Evolutionary conservation across 2,797 vertebrate species (phyloP), one percentile per base, ranked within the genome.

Genomic region (Anolis apletophallus): DNA sequence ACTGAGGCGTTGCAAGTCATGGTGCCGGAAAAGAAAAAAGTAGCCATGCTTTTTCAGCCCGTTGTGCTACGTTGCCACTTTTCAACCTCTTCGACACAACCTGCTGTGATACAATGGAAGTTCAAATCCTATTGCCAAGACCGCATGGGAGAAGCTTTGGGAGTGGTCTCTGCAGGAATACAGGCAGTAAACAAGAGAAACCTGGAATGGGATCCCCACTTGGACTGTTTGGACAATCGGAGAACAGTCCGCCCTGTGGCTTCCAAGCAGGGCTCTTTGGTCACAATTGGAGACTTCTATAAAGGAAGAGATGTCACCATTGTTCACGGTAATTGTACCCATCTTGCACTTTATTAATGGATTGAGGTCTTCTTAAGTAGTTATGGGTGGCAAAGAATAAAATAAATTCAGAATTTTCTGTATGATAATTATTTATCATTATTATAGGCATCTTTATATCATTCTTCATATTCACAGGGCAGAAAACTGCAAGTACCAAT

Each of bases 81-180:
- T 95, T 97, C 97, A 71, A 99, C 98, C 0, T 96, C 97, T 80
- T 99, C 99, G 87, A 97, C 88, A 16, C 97, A 98, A 86, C 94
- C 96, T 0, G 97, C 98, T 0, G 98, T 99, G 88, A 97, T 99
- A 76, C 99, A 99, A 92, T 99, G 99, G 99, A 98, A 97, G 95
- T 99, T 98, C 96, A 99, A 99, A 93, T 99, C 99, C 81, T 99
- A 98, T 94, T 99, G 99, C 92, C 97, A 97, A 83, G 98, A 99
- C 90, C 97, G 97, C 81, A 97, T 98, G 3, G 96, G 94, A 26
- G 98, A 99, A 57, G 97, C 98, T 89, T 95, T 99, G 96, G 97
- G 95, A 79, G 95, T 97, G 94, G 90, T 94, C 0, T 96, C 96
- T 40, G 91, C 94, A 46, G 92, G 96, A 36, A 87, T 94, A 84